phyloP scores from a whole-genome alignment of 2,113 vertebrate genomes.

The Formicarius rufipectus region DNA sequence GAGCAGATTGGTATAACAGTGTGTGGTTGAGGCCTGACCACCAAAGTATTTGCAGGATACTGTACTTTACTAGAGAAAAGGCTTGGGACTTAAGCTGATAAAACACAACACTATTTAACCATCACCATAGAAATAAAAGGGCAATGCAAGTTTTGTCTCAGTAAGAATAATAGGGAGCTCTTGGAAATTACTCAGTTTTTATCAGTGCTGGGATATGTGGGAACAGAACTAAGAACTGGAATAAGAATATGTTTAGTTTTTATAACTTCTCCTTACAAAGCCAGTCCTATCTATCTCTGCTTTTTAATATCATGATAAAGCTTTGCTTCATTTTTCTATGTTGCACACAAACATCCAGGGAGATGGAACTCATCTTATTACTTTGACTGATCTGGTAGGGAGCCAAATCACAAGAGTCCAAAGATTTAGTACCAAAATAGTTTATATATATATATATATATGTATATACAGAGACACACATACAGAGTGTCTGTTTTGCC shows the following conservation, averaged over 20 bases:
- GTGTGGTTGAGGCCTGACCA: not conserved
- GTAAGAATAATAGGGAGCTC: not conserved
- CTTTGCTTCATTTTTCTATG: not conserved
- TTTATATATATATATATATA: not conserved
- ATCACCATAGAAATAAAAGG: not conserved
- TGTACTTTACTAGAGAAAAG: not conserved
- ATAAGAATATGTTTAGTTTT: not conserved
- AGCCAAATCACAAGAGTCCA: not conserved
- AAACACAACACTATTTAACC: not conserved
- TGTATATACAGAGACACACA: not conserved
- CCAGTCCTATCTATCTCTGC: not conserved
- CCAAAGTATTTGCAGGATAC: not conserved
- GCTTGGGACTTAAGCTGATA: not conserved
- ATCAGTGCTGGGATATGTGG: not conserved
- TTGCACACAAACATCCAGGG: not conserved
- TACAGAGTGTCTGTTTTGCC: not conserved
- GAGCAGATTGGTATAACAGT: not conserved
- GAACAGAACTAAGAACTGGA: not conserved
- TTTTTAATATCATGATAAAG: not conserved
- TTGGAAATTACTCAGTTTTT: not conserved
- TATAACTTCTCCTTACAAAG: not conserved
- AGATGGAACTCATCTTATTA: not conserved
- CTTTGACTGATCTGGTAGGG: not conserved
- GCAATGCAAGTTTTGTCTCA: not conserved
- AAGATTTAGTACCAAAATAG: not conserved